Evolutionary conservation across 2,797 vertebrate genomes (phyloP), one percentile per base, ranked within the genome.

Genomic region (Centroberyx gerrardi): DNA sequence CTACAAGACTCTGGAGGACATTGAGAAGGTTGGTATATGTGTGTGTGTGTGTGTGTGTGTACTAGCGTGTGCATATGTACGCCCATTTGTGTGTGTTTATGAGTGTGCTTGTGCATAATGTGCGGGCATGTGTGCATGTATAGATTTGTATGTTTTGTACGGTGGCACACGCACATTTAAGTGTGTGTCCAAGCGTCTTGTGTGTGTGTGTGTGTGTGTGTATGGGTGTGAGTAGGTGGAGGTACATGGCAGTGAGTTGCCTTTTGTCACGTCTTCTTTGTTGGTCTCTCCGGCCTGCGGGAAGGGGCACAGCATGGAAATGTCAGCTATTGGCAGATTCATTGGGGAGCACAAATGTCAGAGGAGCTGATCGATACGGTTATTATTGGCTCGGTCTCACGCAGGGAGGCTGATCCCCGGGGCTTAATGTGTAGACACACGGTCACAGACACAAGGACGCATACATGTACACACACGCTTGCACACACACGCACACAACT

Each of bases 1-100:
- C 95, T 98, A 96, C 95, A 98, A 97, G 84, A 99, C 98, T 2
- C 94, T 99, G 74, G 98, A 99, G 90, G 98, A 99, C 65, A 97
- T 99, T 2, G 97, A 97, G 61, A 98, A 97, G 96, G 98, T 94
- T 55, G 83, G 82, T 42, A 33, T 38, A 5, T 28, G 9, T 33
- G 13, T 53, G 58, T n/a, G 22, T 44, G 7, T 62, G 46, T 52
- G 40, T 4, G 49, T 58, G 76, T 29, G 10, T 61, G 14, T 2
- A n/a, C n/a, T n/a, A n/a, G n/a, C 4, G 22, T 22, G 22, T 22
- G 1, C 22, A 22, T 22, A 22, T 59, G 22, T 63, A 22, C 1
- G 48, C 33, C 44, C 5, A 49, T 56, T 74, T 28, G 8, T 60
- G 14, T 2, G n/a, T 59, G 22, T 63, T 3, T 7, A 7, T 5